These are phyloP conservation scores for Epicauta chinensis DNA, from an alignment of 1,140 invertebrate species.

Conservation along the genomic window DNA sequence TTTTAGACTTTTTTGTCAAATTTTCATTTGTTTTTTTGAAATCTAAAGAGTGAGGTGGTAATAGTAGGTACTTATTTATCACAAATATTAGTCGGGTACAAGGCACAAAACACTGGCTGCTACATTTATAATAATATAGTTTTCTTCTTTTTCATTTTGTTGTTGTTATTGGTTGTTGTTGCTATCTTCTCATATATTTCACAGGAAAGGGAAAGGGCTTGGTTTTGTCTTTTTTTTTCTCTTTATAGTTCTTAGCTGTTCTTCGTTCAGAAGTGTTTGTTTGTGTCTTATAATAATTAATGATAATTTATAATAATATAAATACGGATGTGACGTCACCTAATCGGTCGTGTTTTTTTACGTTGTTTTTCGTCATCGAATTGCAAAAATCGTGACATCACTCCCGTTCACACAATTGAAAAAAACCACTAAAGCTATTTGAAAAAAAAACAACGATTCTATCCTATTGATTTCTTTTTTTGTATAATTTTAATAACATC, in stretches of 20 bases:
- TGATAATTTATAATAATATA: no score
- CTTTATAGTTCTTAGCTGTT: constrained; percentile 1
- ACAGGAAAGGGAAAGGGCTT: constrained; percentile 16
- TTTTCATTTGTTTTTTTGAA: constrained; percentile 35
- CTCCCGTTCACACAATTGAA: constrained; percentile 12
- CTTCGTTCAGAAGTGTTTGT: neutral
- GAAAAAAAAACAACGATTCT: constrained; percentile 22
- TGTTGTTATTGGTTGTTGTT: no score
- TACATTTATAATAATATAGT: no score
- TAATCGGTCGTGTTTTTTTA: no score
- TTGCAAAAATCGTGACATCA: constrained; percentile 4
- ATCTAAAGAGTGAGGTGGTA: constrained; percentile 34
- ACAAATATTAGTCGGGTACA: constrained; percentile 38
- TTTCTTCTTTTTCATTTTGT: no score
- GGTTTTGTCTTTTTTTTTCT: constrained; percentile 11
- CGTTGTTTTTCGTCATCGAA: no score
- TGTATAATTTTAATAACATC: constrained; percentile 11
- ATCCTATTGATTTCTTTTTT: constrained; percentile 13
- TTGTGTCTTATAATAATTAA: no score
- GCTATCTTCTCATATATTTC: no score
- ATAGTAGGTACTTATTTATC: constrained; percentile 37
- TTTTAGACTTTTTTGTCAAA: no score
- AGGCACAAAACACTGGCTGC: constrained; percentile 38
- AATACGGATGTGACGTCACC: constrained; percentile 9
- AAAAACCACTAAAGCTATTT: constrained; percentile 13